phyloP scores from a whole-genome alignment of 2,797 vertebrate genomes.

The Clarias fuscus region DNA sequence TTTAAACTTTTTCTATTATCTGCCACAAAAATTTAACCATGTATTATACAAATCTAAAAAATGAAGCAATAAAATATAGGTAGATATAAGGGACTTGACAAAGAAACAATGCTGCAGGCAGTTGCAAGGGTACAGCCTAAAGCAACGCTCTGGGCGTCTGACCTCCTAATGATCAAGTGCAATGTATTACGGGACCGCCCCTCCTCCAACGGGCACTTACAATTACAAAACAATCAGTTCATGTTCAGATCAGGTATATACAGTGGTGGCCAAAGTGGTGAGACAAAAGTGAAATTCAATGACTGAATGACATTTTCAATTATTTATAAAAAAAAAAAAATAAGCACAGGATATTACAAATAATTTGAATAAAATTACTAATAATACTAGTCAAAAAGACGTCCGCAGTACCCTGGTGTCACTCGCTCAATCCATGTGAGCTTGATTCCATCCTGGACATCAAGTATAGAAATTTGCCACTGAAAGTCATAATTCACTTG shows the following conservation, averaged over 20 bases:
- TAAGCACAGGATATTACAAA: too few species aligned
- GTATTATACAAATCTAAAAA: not conserved
- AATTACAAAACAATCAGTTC: not conserved
- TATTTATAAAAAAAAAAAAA: too few species aligned
- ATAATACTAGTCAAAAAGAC: too few species aligned
- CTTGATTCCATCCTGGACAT: too few species aligned
- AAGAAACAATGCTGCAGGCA: not conserved
- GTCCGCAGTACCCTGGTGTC: too few species aligned
- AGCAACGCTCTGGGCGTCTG: not conserved
- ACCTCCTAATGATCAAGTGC: not conserved
- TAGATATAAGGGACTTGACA: not conserved
- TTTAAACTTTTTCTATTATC: not conserved
- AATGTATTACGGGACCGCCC: not conserved
- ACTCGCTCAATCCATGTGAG: too few species aligned
- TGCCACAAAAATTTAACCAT: not conserved
- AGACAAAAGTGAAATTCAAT: too few species aligned
- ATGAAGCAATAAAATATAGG: not conserved
- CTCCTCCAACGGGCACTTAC: not conserved
- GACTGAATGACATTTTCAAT: too few species aligned
- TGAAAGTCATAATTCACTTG: too few species aligned
- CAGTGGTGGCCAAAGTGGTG: too few species aligned
- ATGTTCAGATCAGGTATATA: not conserved
- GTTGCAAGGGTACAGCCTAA: not conserved
- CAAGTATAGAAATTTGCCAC: too few species aligned
- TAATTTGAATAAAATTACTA: too few species aligned